A percentile compares a stretch with the other conserved stretches of the same genome.
phyloP scores from a whole-genome alignment of 1,140 invertebrate genomes.

The Zaprionus davidi region DNA sequence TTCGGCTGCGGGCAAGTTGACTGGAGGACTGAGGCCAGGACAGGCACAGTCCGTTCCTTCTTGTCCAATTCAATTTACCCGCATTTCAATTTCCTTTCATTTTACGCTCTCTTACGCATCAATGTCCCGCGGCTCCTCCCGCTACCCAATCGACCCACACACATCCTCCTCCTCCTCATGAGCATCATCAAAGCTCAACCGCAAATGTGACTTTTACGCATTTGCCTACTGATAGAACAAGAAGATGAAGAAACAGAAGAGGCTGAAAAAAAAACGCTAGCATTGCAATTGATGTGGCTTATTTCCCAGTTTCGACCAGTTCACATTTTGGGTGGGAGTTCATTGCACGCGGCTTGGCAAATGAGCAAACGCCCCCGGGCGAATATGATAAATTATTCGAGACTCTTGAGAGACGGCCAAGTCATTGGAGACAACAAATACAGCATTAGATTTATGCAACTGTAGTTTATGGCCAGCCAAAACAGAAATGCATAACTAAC shows the following conservation, averaged over 20 bases:
- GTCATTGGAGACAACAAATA: conserved; percentile 36
- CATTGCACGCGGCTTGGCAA: conserved; percentile 49
- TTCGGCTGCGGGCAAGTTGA: conserved; percentile 10
- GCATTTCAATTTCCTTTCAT: conserved; percentile 81
- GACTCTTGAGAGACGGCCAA: conserved; percentile 35
- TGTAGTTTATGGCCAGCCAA: conserved; percentile 36
- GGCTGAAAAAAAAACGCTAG: background rate
- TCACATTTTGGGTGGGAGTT: conserved; percentile 18
- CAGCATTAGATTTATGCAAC: conserved; percentile 44
- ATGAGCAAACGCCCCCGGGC: conserved; percentile 34
- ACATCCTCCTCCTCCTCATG: background rate
- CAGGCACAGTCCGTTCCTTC: background rate
- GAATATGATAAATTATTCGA: conserved; percentile 54
- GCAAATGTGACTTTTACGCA: conserved; percentile 34
- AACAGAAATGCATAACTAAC: conserved; percentile 32
- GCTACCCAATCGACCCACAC: conserved; percentile 35
- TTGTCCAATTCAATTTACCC: conserved; percentile 72
- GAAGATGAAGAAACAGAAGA: background rate
- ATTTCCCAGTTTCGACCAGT: conserved; percentile 2
- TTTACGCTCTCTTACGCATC: conserved; percentile 76
- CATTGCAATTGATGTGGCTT: conserved; percentile 43
- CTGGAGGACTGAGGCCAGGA: background rate
- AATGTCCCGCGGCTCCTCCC: conserved; percentile 41
- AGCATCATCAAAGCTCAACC: conserved; percentile 73
- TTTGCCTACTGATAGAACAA: background rate